A percentile compares a stretch with the other conserved stretches of the same genome.
These are phyloP conservation scores for Oncopodura yosiiana DNA, from an alignment of 1,140 invertebrate genomes.

Conservation along the genomic window DNA sequence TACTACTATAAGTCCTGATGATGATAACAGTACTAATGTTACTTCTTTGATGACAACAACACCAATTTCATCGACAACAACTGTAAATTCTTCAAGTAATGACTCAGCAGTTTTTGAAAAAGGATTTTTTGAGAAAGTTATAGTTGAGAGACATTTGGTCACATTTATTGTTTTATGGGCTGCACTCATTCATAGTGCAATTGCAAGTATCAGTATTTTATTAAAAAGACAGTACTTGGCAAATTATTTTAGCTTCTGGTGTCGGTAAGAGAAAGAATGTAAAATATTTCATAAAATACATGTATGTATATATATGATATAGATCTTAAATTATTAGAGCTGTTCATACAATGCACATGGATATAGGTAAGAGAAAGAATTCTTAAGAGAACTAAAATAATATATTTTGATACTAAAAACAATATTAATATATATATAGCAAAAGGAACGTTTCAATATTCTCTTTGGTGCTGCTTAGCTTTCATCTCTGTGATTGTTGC, in stretches of 20 bases:
- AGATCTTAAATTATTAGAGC: constrained; percentile 4
- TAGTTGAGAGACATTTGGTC: constrained; percentile 13
- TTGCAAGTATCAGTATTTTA: constrained; percentile 2
- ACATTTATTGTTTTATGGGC: constrained; percentile 11
- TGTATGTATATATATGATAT: neutral
- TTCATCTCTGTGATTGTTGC: neutral
- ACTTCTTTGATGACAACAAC: too few species aligned
- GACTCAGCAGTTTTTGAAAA: neutral
- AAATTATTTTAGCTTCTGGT: constrained; percentile 22
- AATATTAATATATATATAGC: too few species aligned
- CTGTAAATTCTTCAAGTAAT: too few species aligned
- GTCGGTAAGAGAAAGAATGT: neutral
- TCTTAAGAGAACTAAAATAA: neutral
- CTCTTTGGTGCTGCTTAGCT: neutral
- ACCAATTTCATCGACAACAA: too few species aligned
- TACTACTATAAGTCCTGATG: too few species aligned
- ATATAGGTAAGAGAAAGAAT: neutral
- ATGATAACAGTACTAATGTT: too few species aligned
- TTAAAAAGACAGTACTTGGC: constrained; percentile 7
- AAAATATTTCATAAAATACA: neutral
- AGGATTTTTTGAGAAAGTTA: neutral
- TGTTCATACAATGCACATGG: constrained; percentile 18
- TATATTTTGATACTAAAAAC: too few species aligned
- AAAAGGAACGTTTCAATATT: neutral
- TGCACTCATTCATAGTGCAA: constrained; percentile 3